Evolutionary conservation across 2,888 invertebrate genomes (phyloP).

Genomic region (Caenorhabditis sp.): DNA sequence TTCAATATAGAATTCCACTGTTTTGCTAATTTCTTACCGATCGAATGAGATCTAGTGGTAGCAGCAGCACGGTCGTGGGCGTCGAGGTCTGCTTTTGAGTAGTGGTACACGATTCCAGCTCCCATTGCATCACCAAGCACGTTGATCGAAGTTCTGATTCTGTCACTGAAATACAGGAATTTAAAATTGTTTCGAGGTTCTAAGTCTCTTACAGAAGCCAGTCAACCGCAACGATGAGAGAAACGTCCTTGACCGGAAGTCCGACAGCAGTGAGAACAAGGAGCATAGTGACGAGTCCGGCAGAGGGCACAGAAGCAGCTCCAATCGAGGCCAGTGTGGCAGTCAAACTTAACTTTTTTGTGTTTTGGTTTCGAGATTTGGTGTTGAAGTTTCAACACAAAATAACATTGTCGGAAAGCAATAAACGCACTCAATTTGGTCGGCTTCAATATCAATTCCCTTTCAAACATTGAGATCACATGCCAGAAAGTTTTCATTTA

Average conservation of each 20-base stretch:
- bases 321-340: conserved; percentile 97
- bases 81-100: conserved; percentile 79
- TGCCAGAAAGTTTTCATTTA: conserved; percentile 80
- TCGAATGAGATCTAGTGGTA: conserved; percentile 54
- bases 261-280: conserved; percentile 81
- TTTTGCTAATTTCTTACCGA: no score
- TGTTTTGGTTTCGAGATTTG: not conserved
- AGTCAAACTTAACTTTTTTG: conserved; percentile 85
- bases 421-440: not conserved
- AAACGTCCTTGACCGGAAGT: conserved; percentile 81
- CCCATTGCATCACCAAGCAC: conserved; percentile 83
- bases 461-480: no score
- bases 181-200: not conserved
- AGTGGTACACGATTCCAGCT: conserved; percentile 82
- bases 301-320: conserved; percentile 89
- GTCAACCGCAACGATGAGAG: conserved; percentile 81
- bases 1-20: no score
- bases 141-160: conserved; percentile 82
- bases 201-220: conserved; percentile 81
- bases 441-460: conserved; percentile 4
- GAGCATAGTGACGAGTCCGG: conserved; percentile 80
- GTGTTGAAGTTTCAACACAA: not conserved
- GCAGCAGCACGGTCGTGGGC: conserved; percentile 62
- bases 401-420: conserved; percentile 9
- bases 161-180: conserved; percentile 80